Percentiles rank a stretch among this genome's conserved stretches.
These are phyloP conservation scores for Antedon mediterranea DNA, from an alignment of 53 echinoderm and acorn worm species.

Conservation along the genomic window DNA sequence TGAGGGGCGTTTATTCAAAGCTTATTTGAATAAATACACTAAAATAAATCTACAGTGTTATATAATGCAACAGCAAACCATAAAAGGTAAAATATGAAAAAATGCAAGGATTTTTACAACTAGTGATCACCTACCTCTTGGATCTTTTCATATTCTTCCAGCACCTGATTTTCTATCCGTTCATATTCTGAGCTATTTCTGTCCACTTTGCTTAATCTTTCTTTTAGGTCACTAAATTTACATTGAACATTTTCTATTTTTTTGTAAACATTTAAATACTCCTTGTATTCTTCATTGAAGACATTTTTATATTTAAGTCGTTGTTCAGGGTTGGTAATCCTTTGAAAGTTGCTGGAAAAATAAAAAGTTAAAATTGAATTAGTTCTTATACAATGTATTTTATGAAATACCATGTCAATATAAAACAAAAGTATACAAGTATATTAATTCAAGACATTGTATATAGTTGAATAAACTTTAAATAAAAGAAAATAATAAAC, in stretches of 20 bases:
- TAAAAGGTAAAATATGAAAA: too few relatives aligned
- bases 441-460: too few relatives aligned
- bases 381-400: too few relatives aligned
- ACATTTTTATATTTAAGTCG: slow-evolving; percentile 58
- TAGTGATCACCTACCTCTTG: slow-evolving; percentile 31
- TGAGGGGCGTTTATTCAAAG: too few relatives aligned
- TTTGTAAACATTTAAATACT: slow-evolving; percentile 47
- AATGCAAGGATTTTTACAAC: too few relatives aligned
- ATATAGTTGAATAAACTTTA: too few relatives aligned
- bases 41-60: too few relatives aligned
- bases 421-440: too few relatives aligned
- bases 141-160: slow-evolving; percentile 59
- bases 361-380: not conserved
- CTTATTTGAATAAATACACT: too few relatives aligned
- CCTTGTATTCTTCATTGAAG: slow-evolving; percentile 55
- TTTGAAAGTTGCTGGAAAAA: slow-evolving; percentile 45
- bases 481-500: too few relatives aligned
- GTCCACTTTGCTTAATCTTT: slow-evolving; percentile 32
- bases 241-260: slow-evolving; percentile 33
- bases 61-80: too few relatives aligned
- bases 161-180: slow-evolving; percentile 38
- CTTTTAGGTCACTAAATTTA: slow-evolving; percentile 37
- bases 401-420: too few relatives aligned
- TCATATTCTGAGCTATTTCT: slow-evolving; percentile 40
- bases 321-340: slow-evolving; percentile 56